Percentiles rank a stretch among this genome's conserved stretches.
phyloP scores from a whole-genome alignment of 2,113 vertebrate species.

The Tragelaphus imberbis region DNA sequence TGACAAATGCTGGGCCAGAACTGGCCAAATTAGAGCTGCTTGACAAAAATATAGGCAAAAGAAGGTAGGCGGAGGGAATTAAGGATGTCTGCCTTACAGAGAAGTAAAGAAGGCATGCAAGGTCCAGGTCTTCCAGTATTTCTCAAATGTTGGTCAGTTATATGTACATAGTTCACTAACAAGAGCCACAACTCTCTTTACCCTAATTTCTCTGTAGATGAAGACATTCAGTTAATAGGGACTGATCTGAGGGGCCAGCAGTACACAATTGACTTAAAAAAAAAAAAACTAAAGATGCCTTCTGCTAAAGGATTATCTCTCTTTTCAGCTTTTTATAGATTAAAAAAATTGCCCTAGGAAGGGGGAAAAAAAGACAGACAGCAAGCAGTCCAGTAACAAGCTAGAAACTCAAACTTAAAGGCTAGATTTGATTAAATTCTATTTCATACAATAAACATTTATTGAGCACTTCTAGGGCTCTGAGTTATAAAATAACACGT shows the following conservation, averaged over 20 bases:
- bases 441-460: not conserved
- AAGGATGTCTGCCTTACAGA: not conserved
- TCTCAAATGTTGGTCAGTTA: not conserved
- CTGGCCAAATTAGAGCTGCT: not conserved
- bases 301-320: not conserved
- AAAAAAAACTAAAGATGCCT: not conserved
- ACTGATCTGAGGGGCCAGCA: not conserved
- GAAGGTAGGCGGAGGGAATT: not conserved
- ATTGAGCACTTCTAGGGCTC: not conserved
- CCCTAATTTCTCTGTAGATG: not conserved
- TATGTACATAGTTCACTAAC: not conserved
- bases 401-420: not conserved
- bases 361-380: not conserved
- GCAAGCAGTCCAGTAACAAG: not conserved
- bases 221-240: constrained; percentile 10
- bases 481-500: not conserved
- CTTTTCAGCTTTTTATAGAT: not conserved
- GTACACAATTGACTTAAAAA: not conserved
- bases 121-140: not conserved
- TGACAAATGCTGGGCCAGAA: not conserved
- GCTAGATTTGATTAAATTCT: constrained; percentile 9
- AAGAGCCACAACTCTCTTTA: not conserved
- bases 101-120: not conserved
- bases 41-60: not conserved
- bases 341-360: not conserved